Conservation (phyloP, 1,140 invertebrate species). For the Drosophila setifemur region DNA sequence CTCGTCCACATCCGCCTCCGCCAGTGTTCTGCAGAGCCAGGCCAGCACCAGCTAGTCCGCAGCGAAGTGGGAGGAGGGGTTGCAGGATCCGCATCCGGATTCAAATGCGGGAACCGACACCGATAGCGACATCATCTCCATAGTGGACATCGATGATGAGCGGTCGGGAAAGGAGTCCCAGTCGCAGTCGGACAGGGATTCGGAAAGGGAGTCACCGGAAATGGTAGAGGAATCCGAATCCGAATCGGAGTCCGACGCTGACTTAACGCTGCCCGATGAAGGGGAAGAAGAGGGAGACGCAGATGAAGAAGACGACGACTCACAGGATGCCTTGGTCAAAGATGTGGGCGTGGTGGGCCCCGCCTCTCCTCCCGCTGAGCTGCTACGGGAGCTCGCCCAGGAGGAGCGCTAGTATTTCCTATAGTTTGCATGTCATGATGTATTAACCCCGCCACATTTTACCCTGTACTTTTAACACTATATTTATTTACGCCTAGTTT, state of each 20-base stretch:
- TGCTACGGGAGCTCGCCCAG: constrained; percentile 43
- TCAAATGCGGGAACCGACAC: too few relatives aligned
- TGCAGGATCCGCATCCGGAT: too few relatives aligned
- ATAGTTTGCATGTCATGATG: constrained; percentile 14
- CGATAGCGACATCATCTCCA: constrained; percentile 59
- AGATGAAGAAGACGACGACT: constrained; percentile 36
- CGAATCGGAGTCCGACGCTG: constrained; percentile 2
- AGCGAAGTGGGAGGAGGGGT: constrained; percentile 30
- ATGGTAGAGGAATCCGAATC: background rate
- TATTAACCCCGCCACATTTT: constrained; percentile 15
- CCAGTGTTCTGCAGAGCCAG: constrained; percentile 60
- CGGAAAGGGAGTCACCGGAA: constrained; percentile 4
- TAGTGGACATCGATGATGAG: constrained; percentile 66
- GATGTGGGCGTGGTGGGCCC: constrained; percentile 66
- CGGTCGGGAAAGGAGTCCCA: too few relatives aligned
- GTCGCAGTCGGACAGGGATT: constrained; percentile 7
- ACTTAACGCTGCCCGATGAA: constrained; percentile 32
- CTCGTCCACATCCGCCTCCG: constrained; percentile 1
- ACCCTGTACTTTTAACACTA: constrained; percentile 2
- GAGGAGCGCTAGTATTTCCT: constrained; percentile 40
- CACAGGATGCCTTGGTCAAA: constrained; percentile 67
- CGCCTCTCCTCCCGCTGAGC: constrained; percentile 32
- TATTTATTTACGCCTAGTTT: constrained; percentile 65
- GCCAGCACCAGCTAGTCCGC: constrained; percentile 75
- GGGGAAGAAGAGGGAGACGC: constrained; percentile 18